Conservation (phyloP, 2,113 vertebrate genomes). For the Limanda limanda region DNA sequence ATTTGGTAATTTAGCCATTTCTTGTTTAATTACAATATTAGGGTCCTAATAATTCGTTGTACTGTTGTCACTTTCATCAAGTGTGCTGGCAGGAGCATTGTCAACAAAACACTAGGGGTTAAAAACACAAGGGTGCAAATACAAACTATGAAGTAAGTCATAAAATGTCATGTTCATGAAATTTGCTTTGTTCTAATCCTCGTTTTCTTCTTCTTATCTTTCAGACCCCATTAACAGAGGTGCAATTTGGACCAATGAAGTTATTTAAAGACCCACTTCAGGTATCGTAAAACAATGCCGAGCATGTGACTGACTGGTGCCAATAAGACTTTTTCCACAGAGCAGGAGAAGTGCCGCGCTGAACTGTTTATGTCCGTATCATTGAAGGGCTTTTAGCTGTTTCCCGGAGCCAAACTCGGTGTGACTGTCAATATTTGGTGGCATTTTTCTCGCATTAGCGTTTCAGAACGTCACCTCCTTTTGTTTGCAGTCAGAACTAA, state of each 20-base stretch:
- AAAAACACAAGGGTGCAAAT: background rate
- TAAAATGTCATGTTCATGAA: constrained; percentile 15
- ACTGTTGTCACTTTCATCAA: background rate
- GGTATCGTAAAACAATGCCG: constrained; percentile 81
- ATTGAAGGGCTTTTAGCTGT: constrained; percentile 24
- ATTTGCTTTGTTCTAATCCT: constrained; percentile 41
- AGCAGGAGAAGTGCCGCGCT: constrained; percentile 16
- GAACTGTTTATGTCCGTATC: constrained; percentile 22
- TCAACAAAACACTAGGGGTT: background rate
- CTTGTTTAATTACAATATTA: background rate
- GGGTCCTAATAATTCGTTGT: no score
- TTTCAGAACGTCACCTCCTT: constrained; percentile 18
- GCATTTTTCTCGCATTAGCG: constrained; percentile 19
- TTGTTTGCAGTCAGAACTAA: constrained; percentile 42
- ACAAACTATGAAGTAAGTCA: constrained; percentile 9
- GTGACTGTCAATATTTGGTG: constrained; percentile 45
- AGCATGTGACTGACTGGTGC: constrained; percentile 27
- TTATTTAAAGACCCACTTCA: constrained; percentile 97
- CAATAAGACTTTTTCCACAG: constrained; percentile 6
- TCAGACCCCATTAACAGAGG: constrained; percentile 89
- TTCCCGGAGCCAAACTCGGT: constrained; percentile 4
- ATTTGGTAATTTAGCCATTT: background rate
- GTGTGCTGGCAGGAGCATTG: background rate
- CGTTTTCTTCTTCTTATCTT: constrained; percentile 74
- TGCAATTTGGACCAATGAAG: constrained; percentile 99